Base-by-base conservation (phyloP, 1,140 invertebrate genomes). In the Cydia strobilella region DNA sequence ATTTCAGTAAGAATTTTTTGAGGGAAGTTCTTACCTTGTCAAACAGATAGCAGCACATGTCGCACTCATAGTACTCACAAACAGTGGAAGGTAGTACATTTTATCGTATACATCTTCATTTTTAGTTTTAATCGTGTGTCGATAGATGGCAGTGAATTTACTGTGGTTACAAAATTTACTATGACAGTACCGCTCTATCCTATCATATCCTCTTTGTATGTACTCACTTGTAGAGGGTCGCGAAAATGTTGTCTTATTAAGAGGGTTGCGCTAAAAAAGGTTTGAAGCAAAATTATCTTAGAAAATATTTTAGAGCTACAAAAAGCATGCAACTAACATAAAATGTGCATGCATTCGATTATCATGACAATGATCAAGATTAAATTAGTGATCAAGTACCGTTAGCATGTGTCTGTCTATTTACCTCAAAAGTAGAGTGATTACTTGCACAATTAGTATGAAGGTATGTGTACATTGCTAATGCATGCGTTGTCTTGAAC, bases 341-440 rank as follows among this genome's bases (percentile, higher is more conserved):
- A 45, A 59, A 59, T 59, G 20, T 59, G 54, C 54, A 59, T 59
- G 54, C 20, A 23, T 59, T 12, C 20, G 20, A 59, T 59, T 59
- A 23, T 59, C 54, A 59, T 23, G 9, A 10, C 9, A 59, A 23
- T 59, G 1, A 59, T 59, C 6, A 10, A 59, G 54, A 59, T 59
- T 59, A 59, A 59, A 59, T 59, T 59, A 59, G 54, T 59, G 54
- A 20, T 23, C 20, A 23, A n/a, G 35, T 59, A 59, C 18, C 7
- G 54, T 23, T 59, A 59, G 54, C 54, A 59, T 59, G 54, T 59
- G 9, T 23, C 54, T 59, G 54, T 59, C 54, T 23, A 59, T 59
- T 59, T 59, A 59, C 23, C 54, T 59, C 54, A 59, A 59, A 59
- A 2, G 54, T 59, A 59, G 54, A 59, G 54, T 59, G 54, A 59